These are phyloP conservation scores for Psophia crepitans DNA, from an alignment of 2,113 vertebrate species.

Conservation along the genomic window DNA sequence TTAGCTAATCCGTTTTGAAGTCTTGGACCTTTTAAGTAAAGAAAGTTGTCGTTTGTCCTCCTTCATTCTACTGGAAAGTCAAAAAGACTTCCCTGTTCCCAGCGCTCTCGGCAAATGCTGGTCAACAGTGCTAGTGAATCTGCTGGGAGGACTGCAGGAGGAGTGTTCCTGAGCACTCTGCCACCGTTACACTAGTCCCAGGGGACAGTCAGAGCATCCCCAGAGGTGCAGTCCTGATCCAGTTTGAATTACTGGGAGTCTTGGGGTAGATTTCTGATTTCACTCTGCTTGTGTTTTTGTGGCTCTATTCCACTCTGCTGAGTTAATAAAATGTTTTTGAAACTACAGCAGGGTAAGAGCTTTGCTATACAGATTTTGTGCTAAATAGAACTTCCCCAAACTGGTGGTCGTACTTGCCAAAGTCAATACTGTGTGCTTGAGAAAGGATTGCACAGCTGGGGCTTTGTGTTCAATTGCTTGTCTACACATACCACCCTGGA, in stretches of 20 bases:
- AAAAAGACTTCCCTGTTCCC: not conserved
- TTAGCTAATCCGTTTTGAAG: slow-evolving; percentile 48
- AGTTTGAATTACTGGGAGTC: not conserved
- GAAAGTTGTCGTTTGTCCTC: slow-evolving; percentile 22
- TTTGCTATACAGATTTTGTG: slow-evolving; percentile 2
- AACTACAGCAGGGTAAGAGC: not conserved
- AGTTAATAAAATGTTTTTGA: not conserved
- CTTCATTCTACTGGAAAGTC: not conserved
- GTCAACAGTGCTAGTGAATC: not conserved
- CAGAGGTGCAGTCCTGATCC: not conserved
- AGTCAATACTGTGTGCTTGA: not conserved
- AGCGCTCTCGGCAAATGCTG: not conserved
- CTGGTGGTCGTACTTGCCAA: not conserved
- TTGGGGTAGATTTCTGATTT: not conserved
- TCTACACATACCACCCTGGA: not conserved
- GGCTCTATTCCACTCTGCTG: not conserved
- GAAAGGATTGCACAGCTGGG: slow-evolving; percentile 21
- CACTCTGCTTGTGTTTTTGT: not conserved
- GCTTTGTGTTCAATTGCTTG: not conserved
- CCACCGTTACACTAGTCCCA: not conserved
- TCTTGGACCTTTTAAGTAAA: slow-evolving; percentile 16
- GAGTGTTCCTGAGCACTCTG: not conserved
- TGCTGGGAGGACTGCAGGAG: not conserved
- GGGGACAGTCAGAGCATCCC: not conserved
- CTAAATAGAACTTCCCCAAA: not conserved